phyloP scores from a whole-genome alignment of 2,888 invertebrate species.

The Cryptus viduatorius region DNA sequence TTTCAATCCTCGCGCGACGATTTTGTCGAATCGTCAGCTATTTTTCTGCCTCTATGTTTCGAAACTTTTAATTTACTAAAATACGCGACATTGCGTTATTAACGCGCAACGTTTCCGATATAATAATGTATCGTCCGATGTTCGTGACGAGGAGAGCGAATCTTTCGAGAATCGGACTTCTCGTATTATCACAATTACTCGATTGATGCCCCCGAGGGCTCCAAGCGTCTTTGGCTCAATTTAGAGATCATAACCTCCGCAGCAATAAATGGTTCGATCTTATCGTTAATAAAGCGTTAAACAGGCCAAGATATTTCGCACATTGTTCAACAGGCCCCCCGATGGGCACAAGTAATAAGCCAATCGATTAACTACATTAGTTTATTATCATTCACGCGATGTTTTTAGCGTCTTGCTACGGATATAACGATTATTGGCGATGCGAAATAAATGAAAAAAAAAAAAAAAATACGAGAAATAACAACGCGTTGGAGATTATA shows the following conservation, averaged over 20 bases:
- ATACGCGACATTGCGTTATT: constrained; percentile 15
- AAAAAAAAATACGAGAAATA: background rate
- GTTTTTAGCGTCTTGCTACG: constrained; percentile 60
- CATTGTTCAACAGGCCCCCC: constrained; percentile 48
- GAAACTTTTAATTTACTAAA: constrained; percentile 30
- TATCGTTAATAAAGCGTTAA: constrained; percentile 37
- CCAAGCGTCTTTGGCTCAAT: constrained; percentile 10
- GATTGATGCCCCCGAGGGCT: constrained; percentile 3
- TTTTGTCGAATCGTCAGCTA: constrained; percentile 55
- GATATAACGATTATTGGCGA: constrained; percentile 52
- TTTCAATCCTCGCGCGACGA: constrained; percentile 24
- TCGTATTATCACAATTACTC: background rate
- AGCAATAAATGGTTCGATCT: constrained; percentile 38
- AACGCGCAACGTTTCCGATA: background rate
- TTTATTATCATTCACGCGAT: constrained; percentile 56
- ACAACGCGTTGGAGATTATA: constrained; percentile 32
- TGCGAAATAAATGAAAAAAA: constrained; percentile 30
- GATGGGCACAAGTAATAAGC: constrained; percentile 38
- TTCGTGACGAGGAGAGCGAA: constrained; percentile 40
- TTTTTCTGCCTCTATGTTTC: constrained; percentile 50
- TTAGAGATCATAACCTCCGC: background rate
- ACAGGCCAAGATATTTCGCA: constrained; percentile 43
- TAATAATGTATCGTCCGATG: constrained; percentile 50
- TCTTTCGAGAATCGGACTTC: constrained; percentile 32
- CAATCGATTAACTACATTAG: constrained; percentile 59